Conservation (phyloP, 1,140 invertebrate species). For the Listronotus oregonensis region DNA sequence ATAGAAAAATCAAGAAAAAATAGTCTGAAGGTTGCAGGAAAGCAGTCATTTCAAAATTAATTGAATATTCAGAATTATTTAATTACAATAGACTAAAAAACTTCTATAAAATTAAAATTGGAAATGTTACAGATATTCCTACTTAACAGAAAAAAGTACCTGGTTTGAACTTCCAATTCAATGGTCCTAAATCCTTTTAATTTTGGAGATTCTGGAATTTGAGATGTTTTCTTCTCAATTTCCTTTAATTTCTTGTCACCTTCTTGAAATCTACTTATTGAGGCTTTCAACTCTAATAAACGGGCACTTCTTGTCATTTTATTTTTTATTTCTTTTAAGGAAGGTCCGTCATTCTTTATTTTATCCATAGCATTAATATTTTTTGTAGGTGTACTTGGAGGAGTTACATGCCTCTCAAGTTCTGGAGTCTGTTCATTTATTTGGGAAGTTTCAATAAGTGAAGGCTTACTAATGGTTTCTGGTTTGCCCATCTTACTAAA, state of each 20-base stretch:
- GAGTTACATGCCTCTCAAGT: slow-evolving; percentile 38
- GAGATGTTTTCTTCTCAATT: slow-evolving; percentile 51
- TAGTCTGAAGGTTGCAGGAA: too few relatives aligned
- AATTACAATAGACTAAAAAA: background rate
- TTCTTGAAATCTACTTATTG: slow-evolving; percentile 64
- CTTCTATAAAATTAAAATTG: slow-evolving; percentile 15
- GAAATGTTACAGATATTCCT: too few relatives aligned
- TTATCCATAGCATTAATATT: slow-evolving; percentile 55
- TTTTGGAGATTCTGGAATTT: slow-evolving; percentile 55
- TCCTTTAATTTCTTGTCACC: slow-evolving; percentile 61
- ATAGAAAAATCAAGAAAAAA: too few relatives aligned
- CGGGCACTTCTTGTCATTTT: slow-evolving; percentile 67
- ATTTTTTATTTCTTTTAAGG: slow-evolving; percentile 68
- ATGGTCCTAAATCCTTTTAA: slow-evolving; percentile 73
- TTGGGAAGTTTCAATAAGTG: slow-evolving; percentile 2
- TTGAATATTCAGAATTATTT: background rate
- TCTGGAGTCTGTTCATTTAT: slow-evolving; percentile 3
- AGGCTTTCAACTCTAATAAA: slow-evolving; percentile 68
- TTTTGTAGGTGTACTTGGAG: slow-evolving; percentile 52
- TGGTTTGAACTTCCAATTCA: slow-evolving; percentile 72
- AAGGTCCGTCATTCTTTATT: slow-evolving; percentile 62
- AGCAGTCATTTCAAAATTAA: background rate
- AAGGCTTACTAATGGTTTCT: slow-evolving; percentile 21
- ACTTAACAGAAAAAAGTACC: too few relatives aligned
- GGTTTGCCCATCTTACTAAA: slow-evolving; percentile 40